Base-by-base conservation (phyloP, 2,888 invertebrate species). In the Drosophila meridiana region DNA sequence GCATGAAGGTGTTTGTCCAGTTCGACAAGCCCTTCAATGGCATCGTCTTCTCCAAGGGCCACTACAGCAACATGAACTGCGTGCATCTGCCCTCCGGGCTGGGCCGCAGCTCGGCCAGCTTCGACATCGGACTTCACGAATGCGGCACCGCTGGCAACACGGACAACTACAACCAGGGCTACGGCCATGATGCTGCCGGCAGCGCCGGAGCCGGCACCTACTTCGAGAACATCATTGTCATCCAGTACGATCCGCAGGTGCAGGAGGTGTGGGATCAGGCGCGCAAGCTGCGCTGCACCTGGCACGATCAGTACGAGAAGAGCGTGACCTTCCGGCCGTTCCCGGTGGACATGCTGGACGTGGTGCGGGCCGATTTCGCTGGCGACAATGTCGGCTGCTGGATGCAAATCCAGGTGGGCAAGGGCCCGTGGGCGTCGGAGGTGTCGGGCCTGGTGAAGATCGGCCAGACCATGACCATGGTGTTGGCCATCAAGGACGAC, bases 221-320 rank as follows among this genome's bases (percentile, higher is more conserved):
- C 93, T 98, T 98, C 86, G 98, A 98, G 94, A 98, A 98, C 89
- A 98, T 98, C 57, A 97, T 98, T 83, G 98, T 98, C 20, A 96
- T 98, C 69, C 98, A 98, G 91, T 98, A 98, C 90, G 98, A 98
- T 93, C 97, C 97, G 4, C 96, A 97, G 94, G 98, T 98, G 0
- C 98, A 98, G 93, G 98, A 98, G 94, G 97, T 98, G 2, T 98
- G 98, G 98, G 98, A 98, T 94, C 98, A 98, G 93, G 98, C 98
- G 0, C 94, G 98, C 61, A 98, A 98, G 92, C 92, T 98, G 32
- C 95, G 98, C 14, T 98, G 98, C 93, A 98, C 98, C 0, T 98
- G 98, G 98, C 98, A 98, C 91, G 98, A 98, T 92, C 96, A 98
- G 86, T 98, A 98, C 89, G 98, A 98, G 93, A 98, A 98, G 92